Conservation (phyloP, 2,113 vertebrate genomes). For the Seriola dumerili region DNA sequence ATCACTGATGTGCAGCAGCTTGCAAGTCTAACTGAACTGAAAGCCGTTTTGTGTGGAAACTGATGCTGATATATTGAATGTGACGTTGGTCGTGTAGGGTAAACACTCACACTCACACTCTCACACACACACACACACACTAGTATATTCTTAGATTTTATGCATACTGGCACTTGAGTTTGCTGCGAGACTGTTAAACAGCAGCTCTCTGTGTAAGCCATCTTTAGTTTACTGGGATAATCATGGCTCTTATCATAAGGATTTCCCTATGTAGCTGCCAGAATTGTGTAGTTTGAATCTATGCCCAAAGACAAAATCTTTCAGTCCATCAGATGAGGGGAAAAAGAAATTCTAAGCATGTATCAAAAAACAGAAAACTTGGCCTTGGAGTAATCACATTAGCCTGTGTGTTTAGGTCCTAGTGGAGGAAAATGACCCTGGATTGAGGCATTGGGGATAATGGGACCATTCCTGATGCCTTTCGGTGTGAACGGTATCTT, state of each 20-base stretch:
- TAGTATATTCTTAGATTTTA: neutral
- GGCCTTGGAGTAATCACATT: conserved; percentile 37
- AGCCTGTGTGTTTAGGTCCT: conserved; percentile 34
- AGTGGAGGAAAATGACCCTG: conserved; percentile 23
- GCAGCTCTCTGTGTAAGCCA: conserved; percentile 34
- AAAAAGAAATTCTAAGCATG: neutral
- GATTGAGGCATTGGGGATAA: conserved; percentile 22
- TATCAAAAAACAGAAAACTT: conserved; percentile 38
- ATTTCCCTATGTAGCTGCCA: conserved; percentile 44
- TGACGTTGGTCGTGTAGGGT: neutral
- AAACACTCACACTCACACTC: neutral
- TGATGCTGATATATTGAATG: neutral
- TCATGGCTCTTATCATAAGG: conserved; percentile 44
- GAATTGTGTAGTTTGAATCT: conserved; percentile 47
- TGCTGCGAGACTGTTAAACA: conserved; percentile 10
- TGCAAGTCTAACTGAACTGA: neutral
- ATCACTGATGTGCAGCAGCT: neutral
- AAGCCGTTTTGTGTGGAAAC: neutral
- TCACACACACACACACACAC: too few species aligned
- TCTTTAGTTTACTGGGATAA: conserved; percentile 35
- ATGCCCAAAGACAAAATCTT: conserved; percentile 44
- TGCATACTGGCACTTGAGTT: neutral
- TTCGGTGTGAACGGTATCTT: conserved; percentile 50
- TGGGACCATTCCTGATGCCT: conserved; percentile 30
- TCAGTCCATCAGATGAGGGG: conserved; percentile 18